phyloP scores from a whole-genome alignment of 2,113 vertebrate genomes.

The Platysternon megacephalum region DNA sequence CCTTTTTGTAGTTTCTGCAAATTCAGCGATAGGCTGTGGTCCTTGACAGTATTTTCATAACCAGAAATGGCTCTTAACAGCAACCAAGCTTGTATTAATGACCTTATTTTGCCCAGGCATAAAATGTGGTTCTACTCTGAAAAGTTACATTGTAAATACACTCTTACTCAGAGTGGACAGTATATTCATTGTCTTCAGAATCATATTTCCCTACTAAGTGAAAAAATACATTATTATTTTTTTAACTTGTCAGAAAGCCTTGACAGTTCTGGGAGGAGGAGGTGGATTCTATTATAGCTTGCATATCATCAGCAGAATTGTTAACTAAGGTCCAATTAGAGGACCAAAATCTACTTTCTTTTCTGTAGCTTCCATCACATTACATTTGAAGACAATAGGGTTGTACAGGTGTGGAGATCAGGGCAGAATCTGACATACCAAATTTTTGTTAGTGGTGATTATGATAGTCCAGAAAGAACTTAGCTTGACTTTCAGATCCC shows the following conservation, averaged over 20 bases:
- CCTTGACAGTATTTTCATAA: background rate
- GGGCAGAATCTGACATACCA: background rate
- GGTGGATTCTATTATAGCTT: background rate
- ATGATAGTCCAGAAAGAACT: background rate
- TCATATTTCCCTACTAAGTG: background rate
- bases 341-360: background rate
- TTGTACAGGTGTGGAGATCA: constrained; percentile 4
- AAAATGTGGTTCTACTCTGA: background rate
- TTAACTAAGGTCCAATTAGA: background rate
- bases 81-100: background rate
- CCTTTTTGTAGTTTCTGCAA: background rate
- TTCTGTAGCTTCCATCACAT: background rate
- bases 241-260: background rate
- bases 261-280: background rate
- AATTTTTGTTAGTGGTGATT: background rate
- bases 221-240: background rate
- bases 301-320: background rate
- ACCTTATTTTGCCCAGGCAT: background rate
- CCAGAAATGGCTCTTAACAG: background rate
- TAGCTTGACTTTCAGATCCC: background rate
- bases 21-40: background rate
- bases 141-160: background rate
- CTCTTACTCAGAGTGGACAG: background rate
- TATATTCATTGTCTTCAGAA: background rate
- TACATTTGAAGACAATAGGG: constrained; percentile 1